phyloP scores from a whole-genome alignment of 92 coral and sea anemone species.

The Zoanthus sansibaricus region DNA sequence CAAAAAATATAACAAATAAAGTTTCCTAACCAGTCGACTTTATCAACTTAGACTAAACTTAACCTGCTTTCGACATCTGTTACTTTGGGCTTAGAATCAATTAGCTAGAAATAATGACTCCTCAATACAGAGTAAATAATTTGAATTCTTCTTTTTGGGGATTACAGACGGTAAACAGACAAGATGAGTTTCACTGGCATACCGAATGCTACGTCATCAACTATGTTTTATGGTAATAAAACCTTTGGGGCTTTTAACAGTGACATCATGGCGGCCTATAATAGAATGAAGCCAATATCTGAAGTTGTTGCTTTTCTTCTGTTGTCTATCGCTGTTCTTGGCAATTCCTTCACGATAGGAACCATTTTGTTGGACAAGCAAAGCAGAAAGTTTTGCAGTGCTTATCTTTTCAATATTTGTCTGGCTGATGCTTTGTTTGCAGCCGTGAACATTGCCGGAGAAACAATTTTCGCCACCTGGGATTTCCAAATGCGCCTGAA shows the following conservation, averaged over 20 bases:
- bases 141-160: neutral
- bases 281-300: neutral
- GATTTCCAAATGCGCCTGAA: neutral
- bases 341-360: slow-evolving; percentile 28
- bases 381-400: slow-evolving; percentile 43
- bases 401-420: slow-evolving; percentile 41
- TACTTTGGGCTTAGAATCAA: too few species aligned
- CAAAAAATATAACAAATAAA: too few species aligned
- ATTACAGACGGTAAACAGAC: neutral
- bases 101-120: too few species aligned
- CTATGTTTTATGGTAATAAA: neutral
- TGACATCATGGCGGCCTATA: neutral
- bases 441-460: slow-evolving; percentile 23
- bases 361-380: slow-evolving; percentile 38
- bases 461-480: slow-evolving; percentile 15
- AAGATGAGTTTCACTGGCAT: slow-evolving; percentile 12
- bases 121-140: too few species aligned
- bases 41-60: too few species aligned
- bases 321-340: slow-evolving; percentile 28
- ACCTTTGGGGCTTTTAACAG: neutral
- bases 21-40: too few species aligned
- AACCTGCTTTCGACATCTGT: too few species aligned
- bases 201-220: neutral
- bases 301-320: slow-evolving; percentile 24
- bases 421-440: slow-evolving; percentile 33